Percentiles rank a stretch among this genome's conserved stretches.
phyloP scores from a whole-genome alignment of 1,140 invertebrate genomes.

The Trichogramma pretiosum region DNA sequence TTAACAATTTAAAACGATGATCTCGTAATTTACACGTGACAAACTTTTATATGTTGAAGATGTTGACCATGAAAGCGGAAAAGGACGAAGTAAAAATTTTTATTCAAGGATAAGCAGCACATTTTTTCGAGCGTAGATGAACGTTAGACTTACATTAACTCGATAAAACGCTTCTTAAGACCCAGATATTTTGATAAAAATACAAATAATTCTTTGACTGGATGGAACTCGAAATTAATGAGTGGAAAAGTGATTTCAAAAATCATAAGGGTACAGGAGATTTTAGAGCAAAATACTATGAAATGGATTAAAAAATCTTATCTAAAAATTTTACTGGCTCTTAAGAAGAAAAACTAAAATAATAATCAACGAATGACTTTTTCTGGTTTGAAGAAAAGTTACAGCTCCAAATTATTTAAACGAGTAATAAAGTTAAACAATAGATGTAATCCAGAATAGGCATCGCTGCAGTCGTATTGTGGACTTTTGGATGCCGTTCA shows the following conservation, averaged over 20 bases:
- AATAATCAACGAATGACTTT: slow-evolving; percentile 14
- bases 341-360: slow-evolving; percentile 16
- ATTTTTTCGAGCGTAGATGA: slow-evolving; percentile 15
- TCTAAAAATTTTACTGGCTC: slow-evolving; percentile 11
- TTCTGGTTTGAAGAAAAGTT: slow-evolving; percentile 24
- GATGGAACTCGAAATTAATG: too few relatives aligned
- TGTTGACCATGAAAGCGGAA: slow-evolving; percentile 12
- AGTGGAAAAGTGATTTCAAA: too few relatives aligned
- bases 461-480: slow-evolving; percentile 50
- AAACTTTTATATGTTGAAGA: too few relatives aligned
- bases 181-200: slow-evolving; percentile 8
- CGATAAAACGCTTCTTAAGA: slow-evolving; percentile 19
- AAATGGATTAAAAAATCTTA: too few relatives aligned
- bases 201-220: too few relatives aligned
- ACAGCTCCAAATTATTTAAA: slow-evolving; percentile 13
- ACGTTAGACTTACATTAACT: neutral
- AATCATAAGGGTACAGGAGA: too few relatives aligned
- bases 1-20: slow-evolving; percentile 3
- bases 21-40: neutral
- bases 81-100: too few relatives aligned
- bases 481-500: slow-evolving; percentile 46
- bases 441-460: slow-evolving; percentile 46
- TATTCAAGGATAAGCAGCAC: slow-evolving; percentile 7
- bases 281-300: too few relatives aligned
- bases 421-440: slow-evolving; percentile 23